Base-by-base conservation (phyloP, 1,140 invertebrate species). In the Monochamus saltuarius region DNA sequence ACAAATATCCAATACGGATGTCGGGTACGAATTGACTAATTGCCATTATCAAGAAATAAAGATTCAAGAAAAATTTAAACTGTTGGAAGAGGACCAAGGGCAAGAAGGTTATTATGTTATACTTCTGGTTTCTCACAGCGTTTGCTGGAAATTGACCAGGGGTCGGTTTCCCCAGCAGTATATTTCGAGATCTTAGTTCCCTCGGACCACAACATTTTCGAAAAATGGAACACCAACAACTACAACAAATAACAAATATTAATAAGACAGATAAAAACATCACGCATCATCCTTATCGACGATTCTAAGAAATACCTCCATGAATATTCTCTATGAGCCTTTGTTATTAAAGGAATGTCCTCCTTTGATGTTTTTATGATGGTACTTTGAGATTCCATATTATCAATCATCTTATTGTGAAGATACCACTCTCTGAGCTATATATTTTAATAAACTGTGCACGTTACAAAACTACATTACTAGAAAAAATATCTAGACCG, bases 41-140 rank as follows among this genome's bases (percentile, higher is more conserved):
- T 2, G 98, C 97, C 97, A 99, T 99, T 39, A 99, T 82, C 42
- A 99, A 81, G 80, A 99, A 99, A 73, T 99, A 99, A 8, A 99
- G 77, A 81, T 99, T 99, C 45, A 99, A 83, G 78, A 99, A 99
- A 78, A 99, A 98, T 73, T 96, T 95, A 79, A 99, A 99, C 78
- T 99, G 98, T 79, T 99, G 94, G 82, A 91, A 99, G 43, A 99
- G 82, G 42, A 99, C 97, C 81, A 98, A 76, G 47, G 97, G 97
- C 73, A 99, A 85, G 83, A 99, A 99, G 73, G 96, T 96, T 63
- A 99, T 87, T 66, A 99, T 86, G 78, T 94, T 99, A 80, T 99
- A 99, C 85, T 99, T 99, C 81, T 97, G 97, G 84, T 99, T 99
- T 67, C 94, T 86, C 61, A 99, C 96, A 62, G 95, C 92, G 83